Evolutionary conservation across 2,113 vertebrate genomes (phyloP).

Genomic region (Myrmecobius fasciatus): DNA sequence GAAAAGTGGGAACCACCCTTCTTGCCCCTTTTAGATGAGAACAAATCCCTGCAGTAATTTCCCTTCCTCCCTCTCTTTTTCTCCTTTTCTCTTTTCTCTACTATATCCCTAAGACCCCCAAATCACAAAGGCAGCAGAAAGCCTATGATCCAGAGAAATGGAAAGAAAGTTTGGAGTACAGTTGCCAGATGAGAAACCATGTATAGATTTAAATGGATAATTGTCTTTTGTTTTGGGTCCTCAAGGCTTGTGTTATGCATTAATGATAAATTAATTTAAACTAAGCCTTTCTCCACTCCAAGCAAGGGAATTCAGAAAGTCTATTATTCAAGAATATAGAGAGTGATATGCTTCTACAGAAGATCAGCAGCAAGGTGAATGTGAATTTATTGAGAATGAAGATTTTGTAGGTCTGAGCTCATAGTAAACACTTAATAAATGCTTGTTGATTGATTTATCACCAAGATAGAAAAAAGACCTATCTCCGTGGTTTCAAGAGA

Average conservation of each 20-base stretch:
- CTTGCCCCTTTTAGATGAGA: neutral
- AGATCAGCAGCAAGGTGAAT: neutral
- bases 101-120: neutral
- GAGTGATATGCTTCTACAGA: neutral
- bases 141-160: neutral
- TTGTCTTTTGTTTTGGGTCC: neutral
- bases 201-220: neutral
- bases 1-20: neutral
- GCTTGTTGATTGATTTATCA: neutral
- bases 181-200: neutral
- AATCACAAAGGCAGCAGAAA: neutral
- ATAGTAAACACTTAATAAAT: neutral
- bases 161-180: neutral
- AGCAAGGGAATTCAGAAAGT: neutral
- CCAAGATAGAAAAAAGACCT: neutral
- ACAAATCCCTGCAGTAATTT: neutral
- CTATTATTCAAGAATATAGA: neutral
- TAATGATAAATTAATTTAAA: neutral
- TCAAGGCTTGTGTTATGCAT: neutral
- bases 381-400: neutral
- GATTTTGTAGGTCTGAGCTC: neutral
- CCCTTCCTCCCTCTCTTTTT: neutral
- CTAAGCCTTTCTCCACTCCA: neutral
- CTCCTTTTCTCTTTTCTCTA: neutral
- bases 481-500: neutral